Evolutionary conservation across 2,113 vertebrate genomes (phyloP).

Genomic region (Ochotona princeps): DNA sequence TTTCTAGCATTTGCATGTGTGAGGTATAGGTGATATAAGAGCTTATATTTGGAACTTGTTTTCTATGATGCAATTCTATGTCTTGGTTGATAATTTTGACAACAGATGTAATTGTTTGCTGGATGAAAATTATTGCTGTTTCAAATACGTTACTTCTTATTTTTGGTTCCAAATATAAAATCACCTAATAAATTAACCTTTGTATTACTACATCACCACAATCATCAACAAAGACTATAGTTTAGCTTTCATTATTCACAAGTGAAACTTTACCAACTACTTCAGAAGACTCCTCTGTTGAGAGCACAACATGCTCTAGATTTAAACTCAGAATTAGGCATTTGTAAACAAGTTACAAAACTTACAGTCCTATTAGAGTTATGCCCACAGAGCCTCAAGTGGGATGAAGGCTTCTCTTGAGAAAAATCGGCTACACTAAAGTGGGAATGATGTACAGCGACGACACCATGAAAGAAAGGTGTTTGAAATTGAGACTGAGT

Average conservation of each 20-base stretch:
- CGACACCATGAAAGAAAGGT: neutral
- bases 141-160: slow-evolving; percentile 33
- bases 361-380: slow-evolving; percentile 9
- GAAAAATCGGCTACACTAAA: neutral
- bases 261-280: neutral
- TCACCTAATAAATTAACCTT: slow-evolving; percentile 60
- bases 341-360: slow-evolving; percentile 52
- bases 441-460: neutral
- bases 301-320: neutral
- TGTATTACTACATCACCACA: neutral
- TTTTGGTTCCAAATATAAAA: slow-evolving; percentile 47
- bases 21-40: neutral
- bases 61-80: neutral
- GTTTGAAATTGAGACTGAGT: neutral
- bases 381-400: neutral
- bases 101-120: neutral
- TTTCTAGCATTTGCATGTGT: neutral
- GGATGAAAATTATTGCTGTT: slow-evolving; percentile 42
- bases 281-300: neutral
- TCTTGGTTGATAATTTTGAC: slow-evolving; percentile 19
- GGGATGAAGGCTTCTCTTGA: neutral
- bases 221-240: neutral
- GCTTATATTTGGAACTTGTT: slow-evolving; percentile 41
- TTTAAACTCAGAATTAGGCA: neutral
- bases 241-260: slow-evolving; percentile 50